phyloP scores from a whole-genome alignment of 2,797 vertebrate species.

The Graptemys geographica region DNA sequence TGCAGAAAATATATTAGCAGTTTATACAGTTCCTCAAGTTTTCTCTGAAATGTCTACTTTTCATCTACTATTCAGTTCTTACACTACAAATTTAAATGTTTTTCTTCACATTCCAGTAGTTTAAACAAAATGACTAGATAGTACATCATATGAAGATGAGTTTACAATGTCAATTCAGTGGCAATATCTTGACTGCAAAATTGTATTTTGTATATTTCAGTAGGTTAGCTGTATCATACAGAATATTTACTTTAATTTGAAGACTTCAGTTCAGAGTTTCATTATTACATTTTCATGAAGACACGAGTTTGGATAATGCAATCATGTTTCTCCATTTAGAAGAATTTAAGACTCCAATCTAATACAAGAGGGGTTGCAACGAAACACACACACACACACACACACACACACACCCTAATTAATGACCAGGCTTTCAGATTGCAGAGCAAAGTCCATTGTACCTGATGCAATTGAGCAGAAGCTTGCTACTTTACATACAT shows the following conservation, averaged over 20 bases:
- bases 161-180: background rate
- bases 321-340: background rate
- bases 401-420: background rate
- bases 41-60: background rate
- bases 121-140: constrained; percentile 10
- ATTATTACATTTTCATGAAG: background rate
- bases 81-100: background rate
- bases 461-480: background rate
- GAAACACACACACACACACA: background rate
- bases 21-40: background rate
- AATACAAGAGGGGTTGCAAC: accelerated
- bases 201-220: background rate
- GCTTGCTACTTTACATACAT: background rate
- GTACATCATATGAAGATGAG: background rate
- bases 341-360: background rate
- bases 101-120: background rate
- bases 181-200: background rate
- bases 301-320: background rate
- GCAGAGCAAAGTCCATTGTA: background rate
- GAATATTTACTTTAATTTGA: background rate
- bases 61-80: background rate
- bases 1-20: background rate
- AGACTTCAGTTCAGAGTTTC: background rate
- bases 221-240: background rate
- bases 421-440: background rate